Evolutionary conservation across 2,888 invertebrate species (phyloP), one percentile per base, ranked within the genome.

Genomic region (Lasioglossum lativentre): DNA sequence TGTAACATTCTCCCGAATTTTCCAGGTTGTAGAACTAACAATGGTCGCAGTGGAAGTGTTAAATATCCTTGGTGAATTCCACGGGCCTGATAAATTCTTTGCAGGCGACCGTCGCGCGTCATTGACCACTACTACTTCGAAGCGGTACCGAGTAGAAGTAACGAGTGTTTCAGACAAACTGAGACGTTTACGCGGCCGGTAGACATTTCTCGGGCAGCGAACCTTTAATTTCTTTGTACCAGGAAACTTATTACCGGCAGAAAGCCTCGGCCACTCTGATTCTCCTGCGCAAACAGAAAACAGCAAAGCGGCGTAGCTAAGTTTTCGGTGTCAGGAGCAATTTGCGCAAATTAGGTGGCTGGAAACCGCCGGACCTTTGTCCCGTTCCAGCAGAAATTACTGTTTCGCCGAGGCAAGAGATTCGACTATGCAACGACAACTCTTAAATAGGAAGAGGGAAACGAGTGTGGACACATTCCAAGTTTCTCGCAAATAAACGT

Each of bases 401-500:
- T n/a, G 45, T 40, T 70, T 45, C 12, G 19, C n/a, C 19, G 34
- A n/a, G 34, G 23, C 56, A n/a, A n/a, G 70, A 19, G 59, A 59
- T 75, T 75, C 63, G 47, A n/a, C 75, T 30, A 30, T 56, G 76
- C 38, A 81, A 63, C 30, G 68, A 70, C 71, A 75, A 40, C 80
- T 56, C 27, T 76, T 45, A 83, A 81, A 81, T 59, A 68, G 68
- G 23, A 63, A 52, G 75, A 45, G 80, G 76, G 30, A 56, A 68
- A 66, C 68, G 78, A 63, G 78, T 71, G 77, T 78, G 82, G 83
- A 85, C 84, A 83, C 83, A 83, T 85, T 83, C 83, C 83, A 78
- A 83, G 75, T 83, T 83, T 45, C 78, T 83, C 83, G 83, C 83
- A 72, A 85, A 78, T 85, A 85, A 85, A 83, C 78, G 84, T 85